These are phyloP conservation scores for Macrostomum lignano DNA, from an alignment of 1,140 invertebrate species.

Conservation along the genomic window DNA sequence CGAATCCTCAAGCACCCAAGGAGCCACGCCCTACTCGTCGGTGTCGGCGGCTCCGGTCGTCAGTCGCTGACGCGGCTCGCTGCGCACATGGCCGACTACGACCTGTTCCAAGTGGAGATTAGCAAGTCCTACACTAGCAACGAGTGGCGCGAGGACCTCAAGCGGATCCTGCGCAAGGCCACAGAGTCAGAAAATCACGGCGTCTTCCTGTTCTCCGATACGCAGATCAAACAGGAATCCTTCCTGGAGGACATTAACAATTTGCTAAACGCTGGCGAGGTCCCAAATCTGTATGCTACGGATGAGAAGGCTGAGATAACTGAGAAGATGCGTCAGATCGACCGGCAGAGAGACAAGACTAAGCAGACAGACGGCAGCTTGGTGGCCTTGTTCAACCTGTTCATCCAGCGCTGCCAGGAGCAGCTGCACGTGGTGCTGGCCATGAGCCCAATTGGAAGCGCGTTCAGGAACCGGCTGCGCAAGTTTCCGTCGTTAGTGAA, in stretches of 20 bases:
- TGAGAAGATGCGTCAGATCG: conserved; percentile 67
- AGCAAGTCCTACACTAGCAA: conserved; percentile 23
- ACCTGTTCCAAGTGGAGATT: conserved; percentile 27
- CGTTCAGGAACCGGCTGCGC: conserved; percentile 51
- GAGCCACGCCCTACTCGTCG: conserved; percentile 26
- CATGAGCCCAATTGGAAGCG: conserved; percentile 65
- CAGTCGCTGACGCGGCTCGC: conserved; percentile 26
- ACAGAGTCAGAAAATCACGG: conserved; percentile 44
- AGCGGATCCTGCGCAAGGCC: conserved; percentile 23
- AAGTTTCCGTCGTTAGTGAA: conserved; percentile 80
- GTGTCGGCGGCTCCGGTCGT: conserved; percentile 27
- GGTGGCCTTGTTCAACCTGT: conserved; percentile 65
- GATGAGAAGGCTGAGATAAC: conserved; percentile 72
- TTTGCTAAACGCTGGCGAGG: conserved; percentile 66
- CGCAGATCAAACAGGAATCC: conserved; percentile 64
- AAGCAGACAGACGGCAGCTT: conserved; percentile 67
- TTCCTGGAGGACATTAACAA: conserved; percentile 79
- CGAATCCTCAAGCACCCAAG: conserved; percentile 26
- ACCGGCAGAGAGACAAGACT: conserved; percentile 50
- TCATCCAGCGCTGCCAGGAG: conserved; percentile 56
- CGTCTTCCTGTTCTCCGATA: conserved; percentile 64
- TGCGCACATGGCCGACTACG: conserved; percentile 28
- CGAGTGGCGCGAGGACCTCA: conserved; percentile 27
- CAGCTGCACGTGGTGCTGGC: conserved; percentile 66
- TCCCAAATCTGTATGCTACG: conserved; percentile 56